phyloP scores from a whole-genome alignment of 1,140 invertebrate genomes.

The Marisa cornuarietis region DNA sequence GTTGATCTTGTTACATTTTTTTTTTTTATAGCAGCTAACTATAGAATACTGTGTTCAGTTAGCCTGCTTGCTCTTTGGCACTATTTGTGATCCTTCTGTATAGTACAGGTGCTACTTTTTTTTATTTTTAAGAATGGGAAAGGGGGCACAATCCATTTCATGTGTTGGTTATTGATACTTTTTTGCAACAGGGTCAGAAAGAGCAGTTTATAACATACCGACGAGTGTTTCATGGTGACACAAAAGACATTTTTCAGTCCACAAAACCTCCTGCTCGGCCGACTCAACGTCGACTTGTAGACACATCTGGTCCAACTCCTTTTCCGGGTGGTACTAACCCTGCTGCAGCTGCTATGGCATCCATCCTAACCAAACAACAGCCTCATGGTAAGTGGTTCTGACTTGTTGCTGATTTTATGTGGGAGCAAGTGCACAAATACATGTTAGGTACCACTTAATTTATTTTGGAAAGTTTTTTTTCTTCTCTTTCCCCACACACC shows the following conservation, averaged over 20 bases:
- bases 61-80: too few relatives aligned
- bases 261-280: conserved; percentile 40
- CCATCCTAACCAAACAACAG: conserved; percentile 68
- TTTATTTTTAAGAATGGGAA: background rate
- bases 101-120: background rate
- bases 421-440: too few relatives aligned
- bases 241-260: conserved; percentile 80
- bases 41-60: too few relatives aligned
- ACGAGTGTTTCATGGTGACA: conserved; percentile 81
- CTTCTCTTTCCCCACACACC: too few relatives aligned
- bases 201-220: conserved; percentile 83
- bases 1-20: too few relatives aligned
- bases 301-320: conserved; percentile 70
- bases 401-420: too few relatives aligned
- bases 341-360: conserved; percentile 67
- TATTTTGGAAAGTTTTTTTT: too few relatives aligned
- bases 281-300: background rate
- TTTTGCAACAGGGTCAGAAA: conserved; percentile 74
- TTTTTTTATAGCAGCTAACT: too few relatives aligned
- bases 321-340: conserved; percentile 70
- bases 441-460: too few relatives aligned
- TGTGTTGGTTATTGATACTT: conserved; percentile 5
- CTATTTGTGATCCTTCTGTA: too few relatives aligned
- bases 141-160: background rate
- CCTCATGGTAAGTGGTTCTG: conserved; percentile 41